Percentiles rank a stretch among this genome's conserved stretches.
These are phyloP conservation scores for Schizothorax lantsangensis DNA, from an alignment of 2,797 vertebrate genomes.

Conservation along the genomic window DNA sequence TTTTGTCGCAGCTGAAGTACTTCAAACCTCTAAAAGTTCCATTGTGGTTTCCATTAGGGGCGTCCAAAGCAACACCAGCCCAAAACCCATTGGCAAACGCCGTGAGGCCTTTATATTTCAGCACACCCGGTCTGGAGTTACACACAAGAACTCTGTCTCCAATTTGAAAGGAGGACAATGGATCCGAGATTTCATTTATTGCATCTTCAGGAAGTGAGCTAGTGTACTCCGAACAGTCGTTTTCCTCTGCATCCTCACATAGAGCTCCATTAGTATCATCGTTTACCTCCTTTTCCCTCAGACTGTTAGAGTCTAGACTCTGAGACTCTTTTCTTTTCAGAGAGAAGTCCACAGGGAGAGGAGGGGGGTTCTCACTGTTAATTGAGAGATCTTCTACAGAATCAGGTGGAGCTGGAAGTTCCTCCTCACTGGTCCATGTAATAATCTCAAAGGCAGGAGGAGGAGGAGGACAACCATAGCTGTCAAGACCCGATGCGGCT, in stretches of 20 bases:
- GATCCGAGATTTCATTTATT: constrained; percentile 62
- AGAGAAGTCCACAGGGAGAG: constrained; percentile 64
- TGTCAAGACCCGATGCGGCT: constrained; percentile 50
- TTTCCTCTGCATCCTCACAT: constrained; percentile 36
- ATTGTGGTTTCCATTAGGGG: constrained; percentile 67
- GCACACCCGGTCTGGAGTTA: constrained; percentile 65
- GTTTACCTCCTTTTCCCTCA: constrained; percentile 26
- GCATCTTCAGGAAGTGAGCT: constrained; percentile 50
- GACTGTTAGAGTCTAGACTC: constrained; percentile 14
- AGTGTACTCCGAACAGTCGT: constrained; percentile 44
- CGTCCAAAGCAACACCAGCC: constrained; percentile 73
- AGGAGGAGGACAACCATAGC: constrained; percentile 63
- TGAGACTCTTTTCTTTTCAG: constrained; percentile 32
- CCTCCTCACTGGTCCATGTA: constrained; percentile 67
- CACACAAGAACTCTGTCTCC: constrained; percentile 72
- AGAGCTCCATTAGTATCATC: constrained; percentile 36
- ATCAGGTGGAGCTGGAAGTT: constrained; percentile 70
- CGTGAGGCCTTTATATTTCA: constrained; percentile 70
- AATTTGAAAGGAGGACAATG: constrained; percentile 62
- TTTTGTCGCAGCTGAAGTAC: constrained; percentile 70
- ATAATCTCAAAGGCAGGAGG: constrained; percentile 64
- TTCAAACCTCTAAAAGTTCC: constrained; percentile 70
- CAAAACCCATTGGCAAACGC: constrained; percentile 67
- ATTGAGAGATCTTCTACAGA: constrained; percentile 67
- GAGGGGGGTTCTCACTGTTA: constrained; percentile 64